A percentile compares a stretch with the other conserved stretches of the same genome.
phyloP scores from a whole-genome alignment of 2,888 invertebrate genomes.

The Furcula furcula region DNA sequence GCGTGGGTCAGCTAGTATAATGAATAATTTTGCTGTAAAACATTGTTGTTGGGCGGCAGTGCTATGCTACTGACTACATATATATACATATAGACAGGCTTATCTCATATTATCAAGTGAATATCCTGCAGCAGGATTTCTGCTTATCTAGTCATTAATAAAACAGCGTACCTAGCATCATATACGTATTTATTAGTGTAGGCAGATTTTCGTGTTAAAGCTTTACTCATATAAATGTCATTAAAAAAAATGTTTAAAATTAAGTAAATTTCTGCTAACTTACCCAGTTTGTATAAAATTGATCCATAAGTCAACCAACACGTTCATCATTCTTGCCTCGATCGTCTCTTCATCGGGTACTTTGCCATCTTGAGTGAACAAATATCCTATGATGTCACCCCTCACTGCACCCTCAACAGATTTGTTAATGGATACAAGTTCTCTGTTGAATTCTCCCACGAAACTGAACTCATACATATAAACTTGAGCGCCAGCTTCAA shows the following conservation, averaged over 20 bases:
- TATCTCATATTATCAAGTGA: too few species aligned
- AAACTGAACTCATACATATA: constrained; percentile 81
- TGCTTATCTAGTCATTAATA: too few species aligned
- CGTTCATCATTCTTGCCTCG: constrained; percentile 35
- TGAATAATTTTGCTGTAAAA: too few species aligned
- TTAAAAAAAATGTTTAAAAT: not conserved
- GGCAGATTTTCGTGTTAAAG: too few species aligned
- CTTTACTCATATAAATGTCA: constrained; percentile 1
- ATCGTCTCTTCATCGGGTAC: constrained; percentile 20
- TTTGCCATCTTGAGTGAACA: constrained; percentile 56
- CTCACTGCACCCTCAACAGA: constrained; percentile 69
- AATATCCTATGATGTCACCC: constrained; percentile 78
- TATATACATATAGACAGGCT: too few species aligned
- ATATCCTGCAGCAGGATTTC: too few species aligned
- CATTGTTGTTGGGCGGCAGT: too few species aligned
- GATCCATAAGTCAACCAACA: constrained; percentile 51
- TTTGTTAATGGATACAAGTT: constrained; percentile 56
- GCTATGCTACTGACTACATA: too few species aligned
- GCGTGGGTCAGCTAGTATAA: too few species aligned
- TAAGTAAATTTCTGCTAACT: constrained; percentile 16
- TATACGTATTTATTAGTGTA: too few species aligned
- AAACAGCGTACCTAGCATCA: too few species aligned
- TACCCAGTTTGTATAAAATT: constrained; percentile 81
- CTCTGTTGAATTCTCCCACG: constrained; percentile 69
- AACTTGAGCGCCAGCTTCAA: constrained; percentile 59